Conservation (phyloP, 2,888 invertebrate genomes). For the Alentia gelatinosa region DNA sequence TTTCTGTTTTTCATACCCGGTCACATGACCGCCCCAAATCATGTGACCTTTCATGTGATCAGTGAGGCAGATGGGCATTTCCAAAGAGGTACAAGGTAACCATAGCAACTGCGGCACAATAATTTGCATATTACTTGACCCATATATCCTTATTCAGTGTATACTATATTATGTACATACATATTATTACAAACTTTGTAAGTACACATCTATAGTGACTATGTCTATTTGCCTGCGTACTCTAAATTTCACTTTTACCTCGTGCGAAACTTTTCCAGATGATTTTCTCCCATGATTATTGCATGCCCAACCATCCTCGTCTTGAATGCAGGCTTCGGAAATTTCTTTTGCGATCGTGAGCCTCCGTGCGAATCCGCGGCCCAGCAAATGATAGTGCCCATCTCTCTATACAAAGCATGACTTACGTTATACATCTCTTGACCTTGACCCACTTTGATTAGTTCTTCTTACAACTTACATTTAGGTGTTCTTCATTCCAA, state of each 20-base stretch:
- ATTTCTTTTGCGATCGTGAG: slow-evolving; percentile 27
- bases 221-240: slow-evolving; percentile 45
- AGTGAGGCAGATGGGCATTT: slow-evolving; percentile 49
- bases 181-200: slow-evolving; percentile 16
- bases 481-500: background rate
- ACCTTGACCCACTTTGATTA: slow-evolving; percentile 23
- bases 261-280: background rate
- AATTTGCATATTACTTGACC: slow-evolving; percentile 46
- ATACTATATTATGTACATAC: slow-evolving; percentile 34
- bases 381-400: background rate
- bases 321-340: slow-evolving; percentile 46
- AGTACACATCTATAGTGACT: slow-evolving; percentile 24
- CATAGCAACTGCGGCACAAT: slow-evolving; percentile 38
- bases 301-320: background rate
- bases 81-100: slow-evolving; percentile 52
- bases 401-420: slow-evolving; percentile 13
- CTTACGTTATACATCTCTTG: slow-evolving; percentile 5
- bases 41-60: slow-evolving; percentile 47
- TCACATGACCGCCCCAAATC: slow-evolving; percentile 25
- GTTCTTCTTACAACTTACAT: slow-evolving; percentile 20
- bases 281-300: slow-evolving; percentile 39
- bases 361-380: background rate
- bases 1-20: slow-evolving; percentile 40
- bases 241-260: slow-evolving; percentile 35
- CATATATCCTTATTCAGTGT: slow-evolving; percentile 42